Evolutionary conservation across 1,140 invertebrate genomes (phyloP).

Genomic region (Drosophila lini): DNA sequence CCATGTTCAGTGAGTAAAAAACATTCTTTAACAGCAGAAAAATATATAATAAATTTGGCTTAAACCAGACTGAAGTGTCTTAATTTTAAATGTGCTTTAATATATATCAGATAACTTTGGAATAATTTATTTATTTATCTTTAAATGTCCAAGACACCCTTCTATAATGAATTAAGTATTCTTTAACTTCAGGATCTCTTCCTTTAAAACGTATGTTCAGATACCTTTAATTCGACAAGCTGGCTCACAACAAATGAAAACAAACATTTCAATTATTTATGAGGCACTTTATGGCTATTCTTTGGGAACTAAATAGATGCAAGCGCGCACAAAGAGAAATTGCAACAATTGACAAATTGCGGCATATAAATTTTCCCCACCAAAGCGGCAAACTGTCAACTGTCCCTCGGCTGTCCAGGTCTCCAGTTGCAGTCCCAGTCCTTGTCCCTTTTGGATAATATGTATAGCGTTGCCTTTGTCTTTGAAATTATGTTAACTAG

Average conservation of each 20-base stretch:
- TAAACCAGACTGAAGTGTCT: too few species aligned
- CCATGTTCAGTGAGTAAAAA: not conserved
- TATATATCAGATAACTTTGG: too few species aligned
- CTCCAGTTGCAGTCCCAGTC: slow-evolving; percentile 6
- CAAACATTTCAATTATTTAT: slow-evolving; percentile 48
- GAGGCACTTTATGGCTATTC: slow-evolving; percentile 17
- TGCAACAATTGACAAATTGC: slow-evolving; percentile 74
- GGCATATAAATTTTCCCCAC: slow-evolving; percentile 55
- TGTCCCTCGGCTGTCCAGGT: slow-evolving; percentile 35
- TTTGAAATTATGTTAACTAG: slow-evolving; percentile 73
- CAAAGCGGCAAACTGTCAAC: slow-evolving; percentile 55
- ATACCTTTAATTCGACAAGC: slow-evolving; percentile 9
- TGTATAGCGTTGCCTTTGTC: slow-evolving; percentile 64
- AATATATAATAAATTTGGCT: not conserved
- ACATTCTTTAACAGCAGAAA: not conserved
- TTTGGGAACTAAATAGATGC: slow-evolving; percentile 31
- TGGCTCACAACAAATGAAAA: slow-evolving; percentile 8
- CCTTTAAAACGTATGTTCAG: not conserved
- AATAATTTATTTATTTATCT: not conserved
- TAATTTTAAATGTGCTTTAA: too few species aligned
- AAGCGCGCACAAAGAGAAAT: slow-evolving; percentile 27
- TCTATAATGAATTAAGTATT: not conserved
- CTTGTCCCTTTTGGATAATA: slow-evolving; percentile 20
- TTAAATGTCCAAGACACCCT: not conserved
- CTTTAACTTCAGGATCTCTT: not conserved